These are phyloP conservation scores for Ladona fulva DNA, from an alignment of 1,140 invertebrate genomes.

Conservation along the genomic window DNA sequence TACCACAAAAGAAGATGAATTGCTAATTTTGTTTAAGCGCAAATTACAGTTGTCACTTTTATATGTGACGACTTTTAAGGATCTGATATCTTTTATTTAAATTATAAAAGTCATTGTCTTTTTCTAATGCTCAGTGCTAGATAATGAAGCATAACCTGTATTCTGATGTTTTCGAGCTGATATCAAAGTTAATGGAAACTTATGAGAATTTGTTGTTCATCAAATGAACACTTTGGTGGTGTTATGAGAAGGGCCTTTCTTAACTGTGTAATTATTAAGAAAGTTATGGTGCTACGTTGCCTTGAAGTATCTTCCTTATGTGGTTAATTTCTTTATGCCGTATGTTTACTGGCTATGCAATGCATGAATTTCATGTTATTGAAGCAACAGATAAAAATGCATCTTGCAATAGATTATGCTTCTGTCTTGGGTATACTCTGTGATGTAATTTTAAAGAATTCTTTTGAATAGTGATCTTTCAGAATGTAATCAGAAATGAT, in stretches of 20 bases:
- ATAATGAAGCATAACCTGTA: neutral
- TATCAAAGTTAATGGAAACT: neutral
- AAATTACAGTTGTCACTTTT: too few species aligned
- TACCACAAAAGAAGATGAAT: neutral
- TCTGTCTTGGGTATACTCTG: neutral
- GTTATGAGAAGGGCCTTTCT: neutral
- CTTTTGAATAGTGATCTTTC: too few species aligned
- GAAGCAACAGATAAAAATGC: neutral
- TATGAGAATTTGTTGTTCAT: neutral
- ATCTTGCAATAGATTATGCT: conserved; percentile 1
- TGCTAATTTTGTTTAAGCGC: neutral
- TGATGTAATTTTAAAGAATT: too few species aligned
- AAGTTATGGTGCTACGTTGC: neutral
- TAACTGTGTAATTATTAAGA: neutral
- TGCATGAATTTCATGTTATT: neutral
- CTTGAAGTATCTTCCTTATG: neutral
- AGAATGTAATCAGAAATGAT: too few species aligned
- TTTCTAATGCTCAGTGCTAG: neutral
- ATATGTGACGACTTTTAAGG: too few species aligned
- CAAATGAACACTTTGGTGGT: neutral
- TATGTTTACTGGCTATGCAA: too few species aligned
- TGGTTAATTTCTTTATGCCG: too few species aligned
- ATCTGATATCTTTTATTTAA: too few species aligned
- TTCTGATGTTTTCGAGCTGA: neutral
- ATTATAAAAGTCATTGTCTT: neutral